Conservation (phyloP, 2,113 vertebrate species). For the Corapipo altera region DNA sequence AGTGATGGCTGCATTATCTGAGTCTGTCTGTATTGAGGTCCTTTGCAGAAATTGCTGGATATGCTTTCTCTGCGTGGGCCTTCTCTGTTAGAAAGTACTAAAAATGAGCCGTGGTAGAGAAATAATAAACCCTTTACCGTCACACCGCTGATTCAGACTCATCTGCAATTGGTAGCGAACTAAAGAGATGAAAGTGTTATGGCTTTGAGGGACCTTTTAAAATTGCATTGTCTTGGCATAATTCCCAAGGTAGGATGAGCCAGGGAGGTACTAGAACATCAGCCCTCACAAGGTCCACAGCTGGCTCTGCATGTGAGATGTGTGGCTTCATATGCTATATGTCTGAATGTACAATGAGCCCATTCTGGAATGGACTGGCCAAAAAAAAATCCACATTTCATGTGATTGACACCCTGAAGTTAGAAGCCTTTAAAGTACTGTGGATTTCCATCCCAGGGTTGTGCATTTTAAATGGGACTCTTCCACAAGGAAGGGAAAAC, state of each 20-base stretch:
- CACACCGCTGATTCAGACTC: neutral
- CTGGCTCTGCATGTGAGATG: accelerated
- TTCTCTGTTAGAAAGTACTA: neutral
- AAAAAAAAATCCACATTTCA: neutral
- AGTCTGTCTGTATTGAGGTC: neutral
- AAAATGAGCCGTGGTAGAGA: neutral
- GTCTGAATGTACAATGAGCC: neutral
- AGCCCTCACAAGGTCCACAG: neutral
- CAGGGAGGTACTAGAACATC: neutral
- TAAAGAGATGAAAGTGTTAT: neutral
- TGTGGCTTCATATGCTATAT: accelerated
- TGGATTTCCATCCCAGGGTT: neutral
- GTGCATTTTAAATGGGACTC: neutral
- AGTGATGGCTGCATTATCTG: neutral
- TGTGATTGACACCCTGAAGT: neutral
- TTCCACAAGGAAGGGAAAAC: neutral
- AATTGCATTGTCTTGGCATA: neutral
- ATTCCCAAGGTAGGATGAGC: neutral
- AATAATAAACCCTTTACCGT: neutral
- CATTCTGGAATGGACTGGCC: neutral
- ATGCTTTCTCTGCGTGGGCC: neutral
- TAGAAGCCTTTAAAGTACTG: neutral
- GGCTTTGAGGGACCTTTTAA: neutral
- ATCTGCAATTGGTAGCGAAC: neutral
- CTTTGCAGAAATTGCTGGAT: neutral